Percentiles rank a stretch among this genome's conserved stretches.
Evolutionary conservation across 1,140 invertebrate genomes (phyloP).

Genomic region (Ctenoplectra terminalis): DNA sequence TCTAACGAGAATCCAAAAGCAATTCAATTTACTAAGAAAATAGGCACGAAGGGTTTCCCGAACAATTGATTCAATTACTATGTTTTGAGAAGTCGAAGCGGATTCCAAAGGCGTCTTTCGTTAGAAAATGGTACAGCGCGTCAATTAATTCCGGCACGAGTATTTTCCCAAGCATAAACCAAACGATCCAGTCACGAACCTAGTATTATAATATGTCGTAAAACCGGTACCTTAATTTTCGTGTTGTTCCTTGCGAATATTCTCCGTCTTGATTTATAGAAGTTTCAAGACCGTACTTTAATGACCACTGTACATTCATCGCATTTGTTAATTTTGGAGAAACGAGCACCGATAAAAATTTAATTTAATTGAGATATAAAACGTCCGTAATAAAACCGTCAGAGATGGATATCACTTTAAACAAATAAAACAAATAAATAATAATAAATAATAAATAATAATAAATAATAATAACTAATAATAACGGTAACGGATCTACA

Average conservation of each 20-base stretch:
- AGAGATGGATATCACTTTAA: no score
- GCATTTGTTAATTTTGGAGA: no score
- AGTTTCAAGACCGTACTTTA: no score
- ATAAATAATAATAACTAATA: no score
- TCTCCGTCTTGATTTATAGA: not conserved
- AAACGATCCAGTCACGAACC: not conserved
- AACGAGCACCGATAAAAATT: no score
- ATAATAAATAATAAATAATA: no score
- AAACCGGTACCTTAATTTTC: not conserved
- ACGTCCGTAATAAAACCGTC: no score
- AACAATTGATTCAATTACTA: slow-evolving; percentile 10
- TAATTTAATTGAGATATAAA: no score
- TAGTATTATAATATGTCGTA: not conserved
- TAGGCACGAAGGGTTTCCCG: not conserved
- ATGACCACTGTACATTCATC: no score
- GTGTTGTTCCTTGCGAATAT: not conserved
- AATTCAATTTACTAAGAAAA: slow-evolving; percentile 20
- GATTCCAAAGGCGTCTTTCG: not conserved
- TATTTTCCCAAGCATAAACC: not conserved
- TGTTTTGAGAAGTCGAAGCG: not conserved
- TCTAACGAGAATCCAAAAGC: not conserved
- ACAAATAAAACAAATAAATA: no score
- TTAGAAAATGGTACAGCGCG: no score
- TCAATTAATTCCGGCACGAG: not conserved
- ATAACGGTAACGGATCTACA: no score